These are phyloP conservation scores for Agrilus cyanescens DNA, from an alignment of 2,888 invertebrate species.

Conservation along the genomic window DNA sequence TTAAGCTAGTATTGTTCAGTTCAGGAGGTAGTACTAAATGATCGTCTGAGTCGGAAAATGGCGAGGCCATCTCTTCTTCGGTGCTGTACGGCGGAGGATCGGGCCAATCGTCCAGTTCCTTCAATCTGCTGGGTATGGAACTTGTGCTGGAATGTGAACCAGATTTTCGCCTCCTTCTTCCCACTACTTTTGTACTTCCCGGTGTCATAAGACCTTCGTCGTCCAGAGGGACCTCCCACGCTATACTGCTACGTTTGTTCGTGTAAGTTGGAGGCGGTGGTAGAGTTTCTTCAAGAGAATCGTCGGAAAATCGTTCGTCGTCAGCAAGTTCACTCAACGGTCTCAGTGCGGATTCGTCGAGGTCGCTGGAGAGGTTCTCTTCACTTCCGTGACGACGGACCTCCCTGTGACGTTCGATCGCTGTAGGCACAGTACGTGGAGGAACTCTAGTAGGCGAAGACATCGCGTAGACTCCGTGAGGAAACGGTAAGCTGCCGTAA, in stretches of 20 bases:
- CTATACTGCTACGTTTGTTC: slow-evolving; percentile 69
- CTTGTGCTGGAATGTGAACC: slow-evolving; percentile 55
- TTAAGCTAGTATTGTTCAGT: slow-evolving; percentile 37
- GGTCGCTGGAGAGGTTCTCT: slow-evolving; percentile 31
- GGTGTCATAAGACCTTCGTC: slow-evolving; percentile 59
- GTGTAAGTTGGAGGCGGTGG: slow-evolving; percentile 47
- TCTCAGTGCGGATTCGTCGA: slow-evolving; percentile 26
- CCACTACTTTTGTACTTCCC: slow-evolving; percentile 35
- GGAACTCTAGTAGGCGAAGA: slow-evolving; percentile 45
- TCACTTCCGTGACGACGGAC: slow-evolving; percentile 47
- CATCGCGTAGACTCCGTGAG: slow-evolving; percentile 46
- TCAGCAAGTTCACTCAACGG: slow-evolving; percentile 36
- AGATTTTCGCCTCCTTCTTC: slow-evolving; percentile 24
- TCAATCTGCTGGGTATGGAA: slow-evolving; percentile 55
- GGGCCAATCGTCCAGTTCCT: slow-evolving; percentile 64
- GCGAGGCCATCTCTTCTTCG: slow-evolving; percentile 55
- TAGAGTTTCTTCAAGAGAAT: slow-evolving; percentile 67
- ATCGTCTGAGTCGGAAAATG: slow-evolving; percentile 51
- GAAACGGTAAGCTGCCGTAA: slow-evolving; percentile 58
- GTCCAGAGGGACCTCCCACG: slow-evolving; percentile 74
- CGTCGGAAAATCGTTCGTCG: slow-evolving; percentile 67
- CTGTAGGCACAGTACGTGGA: slow-evolving; percentile 57
- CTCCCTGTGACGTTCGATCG: slow-evolving; percentile 68
- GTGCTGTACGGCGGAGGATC: slow-evolving; percentile 58
- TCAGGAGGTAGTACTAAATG: slow-evolving; percentile 27